Percentiles rank a stretch among this genome's conserved stretches.
phyloP scores from a whole-genome alignment of 1,140 invertebrate genomes.

The Tribolium castaneum region DNA sequence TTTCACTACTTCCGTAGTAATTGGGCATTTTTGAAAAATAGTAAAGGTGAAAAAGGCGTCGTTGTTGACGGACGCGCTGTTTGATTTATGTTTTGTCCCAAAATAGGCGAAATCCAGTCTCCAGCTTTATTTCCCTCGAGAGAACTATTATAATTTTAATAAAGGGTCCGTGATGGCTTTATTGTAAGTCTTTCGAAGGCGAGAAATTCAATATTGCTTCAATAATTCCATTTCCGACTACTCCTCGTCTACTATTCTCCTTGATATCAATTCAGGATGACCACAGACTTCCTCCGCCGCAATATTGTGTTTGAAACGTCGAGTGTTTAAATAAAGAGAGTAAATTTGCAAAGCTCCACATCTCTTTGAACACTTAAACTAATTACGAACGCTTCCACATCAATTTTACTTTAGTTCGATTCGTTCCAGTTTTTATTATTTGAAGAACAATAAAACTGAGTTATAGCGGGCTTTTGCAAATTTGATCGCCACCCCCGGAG shows the following conservation, averaged over 20 bases:
- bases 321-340: neutral
- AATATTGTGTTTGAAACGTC: constrained; percentile 11
- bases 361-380: neutral
- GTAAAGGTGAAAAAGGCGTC: neutral
- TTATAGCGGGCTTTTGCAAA: neutral
- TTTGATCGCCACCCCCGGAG: too few species aligned
- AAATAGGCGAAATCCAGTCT: neutral
- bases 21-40: too few species aligned
- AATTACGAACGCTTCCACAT: neutral
- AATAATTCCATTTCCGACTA: constrained; percentile 52
- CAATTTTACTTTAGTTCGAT: neutral
- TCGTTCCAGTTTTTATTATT: neutral
- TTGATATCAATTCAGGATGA: constrained; percentile 45
- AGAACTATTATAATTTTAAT: neutral
- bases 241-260: constrained; percentile 39
- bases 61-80: too few species aligned
- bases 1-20: too few species aligned
- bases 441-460: neutral
- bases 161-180: neutral
- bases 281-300: constrained; percentile 7
- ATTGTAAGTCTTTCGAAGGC: neutral
- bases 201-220: constrained; percentile 50
- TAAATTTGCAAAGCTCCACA: neutral
- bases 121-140: neutral
- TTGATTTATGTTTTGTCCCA: neutral